Base-by-base conservation (phyloP, 92 coral and sea anemone species). In the Palythoa grandis region DNA sequence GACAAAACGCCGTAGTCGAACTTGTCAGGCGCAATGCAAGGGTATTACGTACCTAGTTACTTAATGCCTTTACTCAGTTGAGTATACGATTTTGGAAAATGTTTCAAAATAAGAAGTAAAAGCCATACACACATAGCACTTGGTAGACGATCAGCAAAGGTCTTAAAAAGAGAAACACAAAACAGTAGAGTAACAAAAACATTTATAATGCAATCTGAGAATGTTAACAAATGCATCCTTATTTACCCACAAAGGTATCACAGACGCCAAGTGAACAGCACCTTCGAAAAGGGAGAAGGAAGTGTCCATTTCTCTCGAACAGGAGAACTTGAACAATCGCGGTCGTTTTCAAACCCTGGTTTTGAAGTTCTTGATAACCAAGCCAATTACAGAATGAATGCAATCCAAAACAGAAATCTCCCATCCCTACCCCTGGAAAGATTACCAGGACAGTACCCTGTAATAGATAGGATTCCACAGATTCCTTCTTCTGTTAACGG, bases 401-500 rank as follows among this genome's bases (percentile, higher is more conserved):
- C 14, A 16, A 29, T 77, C 5, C 82, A 54, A 54, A 60, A 15
- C 11, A 53, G 80, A 52, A n/a, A 16, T 50, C 80, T 76, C 11
- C 80, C 80, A 11, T 56, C 80, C 66, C 52, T 56, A 11, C 82
- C 82, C 68, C 23, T 56, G 13, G 82, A 77, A 14, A 77, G 53
- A 77, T 57, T 77, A 25, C 82, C 82, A 11, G 82, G 82, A 37
- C 82, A 77, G 50, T 77, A 77, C 14, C 82, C 66, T 9, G 69
- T 77, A 19, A 38, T 77, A 6, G 69, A 77, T 20, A 68, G 82
- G 13, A 11, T 77, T 15, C 82, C 82, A 53, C 82, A 29, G 19
- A 35, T 77, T 50, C 67, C 37, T 7, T 25, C 68, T 25, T 5
- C 66, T 11, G 4, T 4, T 2, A 16, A 1, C 16, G 82, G 82